phyloP scores from a whole-genome alignment of 2,888 invertebrate species.

The Lapara coniferarum region DNA sequence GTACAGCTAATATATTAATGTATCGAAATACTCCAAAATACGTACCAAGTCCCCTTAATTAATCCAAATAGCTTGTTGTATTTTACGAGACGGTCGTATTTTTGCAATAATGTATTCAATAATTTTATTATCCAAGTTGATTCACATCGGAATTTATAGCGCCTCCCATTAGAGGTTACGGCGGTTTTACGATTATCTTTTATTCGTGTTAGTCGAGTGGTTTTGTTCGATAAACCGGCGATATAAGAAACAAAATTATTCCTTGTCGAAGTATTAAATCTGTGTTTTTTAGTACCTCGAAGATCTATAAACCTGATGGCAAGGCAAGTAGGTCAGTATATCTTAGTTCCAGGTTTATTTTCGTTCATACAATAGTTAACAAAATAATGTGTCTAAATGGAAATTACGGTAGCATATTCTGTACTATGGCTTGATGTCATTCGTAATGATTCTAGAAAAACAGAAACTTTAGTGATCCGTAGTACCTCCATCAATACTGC shows the following conservation, averaged over 20 bases:
- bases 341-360: background rate
- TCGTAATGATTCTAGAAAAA: no score
- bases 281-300: conserved; percentile 9
- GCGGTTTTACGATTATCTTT: conserved; percentile 27
- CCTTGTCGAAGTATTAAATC: conserved; percentile 15
- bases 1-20: no score
- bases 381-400: no score
- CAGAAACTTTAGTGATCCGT: no score
- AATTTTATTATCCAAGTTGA: conserved; percentile 34
- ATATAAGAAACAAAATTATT: conserved; percentile 8
- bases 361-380: background rate
- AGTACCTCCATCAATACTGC: no score
- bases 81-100: conserved; percentile 22
- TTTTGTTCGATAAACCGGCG: conserved; percentile 19
- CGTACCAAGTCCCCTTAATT: background rate
- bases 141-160: conserved; percentile 19
- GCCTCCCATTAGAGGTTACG: conserved; percentile 22
- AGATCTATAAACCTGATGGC: background rate
- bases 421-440: no score
- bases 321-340: background rate
- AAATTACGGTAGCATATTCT: no score
- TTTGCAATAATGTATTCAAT: conserved; percentile 29
- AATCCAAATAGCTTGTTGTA: conserved; percentile 9
- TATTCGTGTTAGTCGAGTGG: conserved; percentile 25
- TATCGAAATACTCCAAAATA: no score